Evolutionary conservation across 2,888 invertebrate species (phyloP), one percentile per base, ranked within the genome.

Genomic region (Pristionchus exspectatus): DNA sequence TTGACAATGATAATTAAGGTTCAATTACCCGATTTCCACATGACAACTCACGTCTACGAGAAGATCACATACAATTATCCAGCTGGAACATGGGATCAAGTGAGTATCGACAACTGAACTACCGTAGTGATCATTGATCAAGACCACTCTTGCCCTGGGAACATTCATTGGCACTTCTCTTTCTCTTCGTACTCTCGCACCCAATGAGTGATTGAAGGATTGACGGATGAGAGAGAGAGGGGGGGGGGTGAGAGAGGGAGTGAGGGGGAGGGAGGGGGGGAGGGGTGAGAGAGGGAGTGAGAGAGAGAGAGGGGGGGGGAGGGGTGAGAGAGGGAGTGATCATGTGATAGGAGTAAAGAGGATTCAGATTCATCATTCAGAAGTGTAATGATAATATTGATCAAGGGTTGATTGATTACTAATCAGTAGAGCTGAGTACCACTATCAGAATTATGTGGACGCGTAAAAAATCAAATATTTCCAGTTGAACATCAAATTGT

Each of bases 51-150:
- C 89, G 91, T 91, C 50, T 93, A 92, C 59, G 93, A 93, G 91
- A 94, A 94, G 90, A 93, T 93, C 4, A 94, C 94, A 4, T 95
- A 93, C 90, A 92, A 93, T n/a, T 95, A 95, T 90, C 94, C 95
- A 2, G 94, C 95, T 16, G 95, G 95, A 16, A 92, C 93, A 38
- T 95, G 95, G 95, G 95, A 95, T 90, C 95, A 95, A 92, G 94
- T 94, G 90, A 90, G 89, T 69, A 83, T 90, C 72, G 30, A 44
- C 18, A 7, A 77, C 44, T 77, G n/a, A 21, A 21, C 74, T 74
- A 27, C 44, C 50, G 18, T 69, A 14, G 5, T 83, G 54, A 54
- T 83, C 30, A 18, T 83, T 81, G 81, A 27, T 81, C 50, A 81
- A 44, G 50, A 81, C 27, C 63, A 63, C 63, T 63, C 44, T n/a